phyloP scores from a whole-genome alignment of 2,888 invertebrate species.

The Onchidella celtica region DNA sequence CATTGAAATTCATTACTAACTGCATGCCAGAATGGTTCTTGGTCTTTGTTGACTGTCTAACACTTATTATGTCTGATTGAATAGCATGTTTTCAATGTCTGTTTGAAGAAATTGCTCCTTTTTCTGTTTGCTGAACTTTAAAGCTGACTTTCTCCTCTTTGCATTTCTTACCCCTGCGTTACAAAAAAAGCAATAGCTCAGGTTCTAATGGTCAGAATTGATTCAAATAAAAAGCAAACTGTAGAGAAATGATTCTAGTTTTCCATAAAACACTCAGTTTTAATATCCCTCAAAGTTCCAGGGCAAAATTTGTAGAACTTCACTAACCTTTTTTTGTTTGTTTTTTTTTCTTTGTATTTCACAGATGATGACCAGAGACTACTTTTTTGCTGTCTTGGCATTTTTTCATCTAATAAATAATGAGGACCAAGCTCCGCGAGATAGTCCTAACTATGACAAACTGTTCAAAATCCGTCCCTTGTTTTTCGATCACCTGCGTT shows the following conservation, averaged over 20 bases:
- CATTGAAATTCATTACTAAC: background rate
- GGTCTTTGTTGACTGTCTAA: background rate
- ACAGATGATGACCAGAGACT: background rate
- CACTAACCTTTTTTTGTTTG: too few species aligned
- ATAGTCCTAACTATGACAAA: background rate
- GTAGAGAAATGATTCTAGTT: background rate
- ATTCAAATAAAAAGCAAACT: background rate
- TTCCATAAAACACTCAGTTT: too few species aligned
- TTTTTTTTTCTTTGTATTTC: too few species aligned
- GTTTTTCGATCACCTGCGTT: background rate
- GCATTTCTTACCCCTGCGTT: background rate
- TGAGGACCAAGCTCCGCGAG: too few species aligned
- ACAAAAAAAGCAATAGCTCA: background rate
- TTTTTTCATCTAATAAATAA: background rate
- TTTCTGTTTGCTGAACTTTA: background rate
- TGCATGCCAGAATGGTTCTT: background rate
- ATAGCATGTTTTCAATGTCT: background rate
- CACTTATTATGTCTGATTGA: background rate
- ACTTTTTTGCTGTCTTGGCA: background rate
- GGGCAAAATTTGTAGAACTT: too few species aligned
- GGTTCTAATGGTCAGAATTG: background rate
- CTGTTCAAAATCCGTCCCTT: constrained; percentile 3
- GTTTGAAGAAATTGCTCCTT: background rate
- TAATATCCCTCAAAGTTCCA: too few species aligned
- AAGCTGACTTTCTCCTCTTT: background rate